phyloP scores from a whole-genome alignment of 1,140 invertebrate species.

The Episyrphus balteatus region DNA sequence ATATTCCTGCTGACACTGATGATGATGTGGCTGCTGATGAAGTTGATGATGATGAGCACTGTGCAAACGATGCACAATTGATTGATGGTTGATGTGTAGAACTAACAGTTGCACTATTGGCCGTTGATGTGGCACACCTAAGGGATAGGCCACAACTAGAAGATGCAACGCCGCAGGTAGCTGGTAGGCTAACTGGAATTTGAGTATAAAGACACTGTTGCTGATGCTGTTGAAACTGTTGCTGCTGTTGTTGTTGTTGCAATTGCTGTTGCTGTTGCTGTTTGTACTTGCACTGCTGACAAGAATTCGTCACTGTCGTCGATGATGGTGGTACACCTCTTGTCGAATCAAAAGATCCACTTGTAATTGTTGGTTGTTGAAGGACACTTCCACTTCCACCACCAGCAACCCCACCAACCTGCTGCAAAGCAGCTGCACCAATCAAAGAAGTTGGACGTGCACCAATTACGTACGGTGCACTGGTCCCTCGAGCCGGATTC shows the following conservation, averaged over 20 bases:
- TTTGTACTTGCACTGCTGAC: neutral
- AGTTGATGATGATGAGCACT: neutral
- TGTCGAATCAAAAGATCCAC: no score
- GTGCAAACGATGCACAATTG: neutral
- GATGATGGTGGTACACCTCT: neutral
- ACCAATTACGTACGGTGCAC: conserved; percentile 1
- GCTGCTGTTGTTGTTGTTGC: no score
- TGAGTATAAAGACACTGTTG: neutral
- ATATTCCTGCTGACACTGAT: neutral
- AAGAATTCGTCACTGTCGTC: neutral
- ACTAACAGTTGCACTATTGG: neutral
- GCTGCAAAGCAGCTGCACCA: neutral
- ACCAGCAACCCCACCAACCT: no score
- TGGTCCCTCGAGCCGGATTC: neutral
- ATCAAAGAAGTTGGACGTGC: neutral
- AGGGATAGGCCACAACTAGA: no score
- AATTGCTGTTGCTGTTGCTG: neutral
- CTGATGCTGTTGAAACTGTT: no score
- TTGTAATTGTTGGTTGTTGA: no score
- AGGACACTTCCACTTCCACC: no score
- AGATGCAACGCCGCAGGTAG: no score
- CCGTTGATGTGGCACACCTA: no score
- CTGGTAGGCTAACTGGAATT: neutral
- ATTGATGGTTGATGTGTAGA: neutral
- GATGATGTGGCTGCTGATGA: neutral